Base-by-base conservation (phyloP, 2,797 vertebrate genomes). In the Phrynocephalus forsythii region DNA sequence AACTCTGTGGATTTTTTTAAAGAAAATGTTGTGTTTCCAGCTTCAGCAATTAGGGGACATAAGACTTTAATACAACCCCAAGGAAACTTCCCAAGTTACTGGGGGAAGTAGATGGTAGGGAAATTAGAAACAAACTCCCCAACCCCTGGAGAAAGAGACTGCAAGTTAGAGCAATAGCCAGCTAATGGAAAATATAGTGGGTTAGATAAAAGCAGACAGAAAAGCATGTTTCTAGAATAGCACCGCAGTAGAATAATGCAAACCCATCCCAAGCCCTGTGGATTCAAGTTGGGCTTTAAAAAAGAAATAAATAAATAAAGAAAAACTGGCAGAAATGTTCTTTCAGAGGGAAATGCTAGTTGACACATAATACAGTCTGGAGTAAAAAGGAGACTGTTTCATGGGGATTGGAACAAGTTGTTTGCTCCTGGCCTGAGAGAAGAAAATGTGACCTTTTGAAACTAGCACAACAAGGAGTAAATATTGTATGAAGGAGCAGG, bases 401-500 rank as follows among this genome's bases (percentile, higher is more conserved):
- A 68, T 85, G 79, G 30, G 79, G 71, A 81, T 85, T 68, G 7
- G 63, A 88, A 81, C 71, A 85, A 75, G 24, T 56, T 18, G 20
- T 85, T 85, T 85, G n/a, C 69, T 80, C 56, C 77, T 85, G 79
- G 83, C 81, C 44, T 85, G 78, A 84, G 82, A 84, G 77, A 75
- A 75, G 77, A 44, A 44, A 81, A 8, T 52, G 71, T 85, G 71
- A 82, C 78, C 72, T 85, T 88, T 81, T 80, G 71, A 80, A 88
- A 85, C 44, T 52, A 85, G 78, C 76, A 79, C 87, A 76, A 81
- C 60, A 68, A 81, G 26, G 20, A 85, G 71, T 85, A 85, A 85
- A 85, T 81, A 88, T 88, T 85, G 78, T 81, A 88, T 88, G 87
- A 85, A 68, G 83, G 76, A 67, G 78, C 71, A 75, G 69, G 48